A percentile compares a stretch with the other conserved stretches of the same genome.
phyloP scores from a whole-genome alignment of 1,140 invertebrate species.

The Elymnias hypermnestra region DNA sequence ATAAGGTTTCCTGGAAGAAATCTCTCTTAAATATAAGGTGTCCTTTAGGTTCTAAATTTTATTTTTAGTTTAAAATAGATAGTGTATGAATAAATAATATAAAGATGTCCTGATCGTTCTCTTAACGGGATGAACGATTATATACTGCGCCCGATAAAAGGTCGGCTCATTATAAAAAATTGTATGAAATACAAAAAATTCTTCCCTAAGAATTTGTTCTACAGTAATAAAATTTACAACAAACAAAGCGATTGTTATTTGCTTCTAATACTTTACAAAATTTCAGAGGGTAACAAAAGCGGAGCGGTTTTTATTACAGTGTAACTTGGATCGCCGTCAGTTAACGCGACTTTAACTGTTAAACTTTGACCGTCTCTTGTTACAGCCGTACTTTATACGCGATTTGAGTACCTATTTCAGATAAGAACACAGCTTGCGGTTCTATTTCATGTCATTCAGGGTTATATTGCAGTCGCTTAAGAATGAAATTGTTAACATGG shows the following conservation, averaged over 20 bases:
- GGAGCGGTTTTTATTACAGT: slow-evolving; percentile 11
- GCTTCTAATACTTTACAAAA: slow-evolving; percentile 2
- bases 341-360: slow-evolving; percentile 12
- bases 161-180: too few species aligned
- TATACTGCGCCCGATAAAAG: too few species aligned
- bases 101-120: too few species aligned
- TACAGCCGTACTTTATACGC: slow-evolving; percentile 5
- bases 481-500: background rate
- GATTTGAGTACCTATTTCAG: slow-evolving; percentile 7
- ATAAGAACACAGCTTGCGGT: slow-evolving; percentile 6
- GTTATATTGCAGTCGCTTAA: background rate
- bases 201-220: too few species aligned
- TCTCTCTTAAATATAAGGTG: too few species aligned
- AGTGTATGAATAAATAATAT: too few species aligned
- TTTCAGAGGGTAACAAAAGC: slow-evolving; percentile 12
- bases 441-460: background rate
- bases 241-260: background rate
- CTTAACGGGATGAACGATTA: too few species aligned
- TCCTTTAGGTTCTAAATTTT: too few species aligned
- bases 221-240: too few species aligned
- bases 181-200: too few species aligned
- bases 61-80: too few species aligned
- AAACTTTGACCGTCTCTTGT: slow-evolving; percentile 6
- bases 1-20: too few species aligned
- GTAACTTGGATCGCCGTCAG: slow-evolving; percentile 9